These are phyloP conservation scores for Pherbina coryleti DNA, from an alignment of 2,888 invertebrate genomes.

Conservation along the genomic window DNA sequence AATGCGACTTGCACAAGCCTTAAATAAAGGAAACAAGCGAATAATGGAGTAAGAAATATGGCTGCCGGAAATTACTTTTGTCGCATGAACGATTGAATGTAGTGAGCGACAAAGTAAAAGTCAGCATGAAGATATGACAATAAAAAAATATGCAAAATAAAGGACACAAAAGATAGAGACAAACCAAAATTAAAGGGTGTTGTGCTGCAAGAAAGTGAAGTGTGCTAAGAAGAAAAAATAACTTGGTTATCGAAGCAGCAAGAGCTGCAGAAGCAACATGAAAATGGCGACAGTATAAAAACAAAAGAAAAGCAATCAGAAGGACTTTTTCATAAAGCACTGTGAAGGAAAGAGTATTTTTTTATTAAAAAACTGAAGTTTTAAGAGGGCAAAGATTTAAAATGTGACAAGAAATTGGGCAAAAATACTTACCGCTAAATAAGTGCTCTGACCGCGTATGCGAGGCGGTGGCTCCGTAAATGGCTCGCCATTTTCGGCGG, in stretches of 20 bases:
- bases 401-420: not conserved
- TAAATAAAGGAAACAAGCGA: slow-evolving; percentile 47
- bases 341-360: not conserved
- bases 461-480: slow-evolving; percentile 55
- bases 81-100: slow-evolving; percentile 47
- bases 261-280: not conserved
- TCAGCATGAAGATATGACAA: not conserved
- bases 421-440: slow-evolving; percentile 56
- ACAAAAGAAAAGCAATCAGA: not conserved
- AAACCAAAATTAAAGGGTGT: not conserved
- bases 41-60: slow-evolving; percentile 55
- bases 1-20: slow-evolving; percentile 36
- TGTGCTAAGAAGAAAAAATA: not conserved
- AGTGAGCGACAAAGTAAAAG: not conserved
- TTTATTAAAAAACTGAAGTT: no score
- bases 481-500: slow-evolving; percentile 57
- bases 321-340: not conserved
- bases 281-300: not conserved
- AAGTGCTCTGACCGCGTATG: slow-evolving; percentile 59
- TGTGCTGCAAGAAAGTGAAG: not conserved
- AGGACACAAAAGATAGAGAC: not conserved
- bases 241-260: not conserved
- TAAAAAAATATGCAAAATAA: not conserved
- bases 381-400: not conserved
- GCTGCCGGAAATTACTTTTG: slow-evolving; percentile 56